These are phyloP conservation scores for Hypotaenidia philippensis DNA, from an alignment of 2,797 vertebrate species.

Conservation along the genomic window DNA sequence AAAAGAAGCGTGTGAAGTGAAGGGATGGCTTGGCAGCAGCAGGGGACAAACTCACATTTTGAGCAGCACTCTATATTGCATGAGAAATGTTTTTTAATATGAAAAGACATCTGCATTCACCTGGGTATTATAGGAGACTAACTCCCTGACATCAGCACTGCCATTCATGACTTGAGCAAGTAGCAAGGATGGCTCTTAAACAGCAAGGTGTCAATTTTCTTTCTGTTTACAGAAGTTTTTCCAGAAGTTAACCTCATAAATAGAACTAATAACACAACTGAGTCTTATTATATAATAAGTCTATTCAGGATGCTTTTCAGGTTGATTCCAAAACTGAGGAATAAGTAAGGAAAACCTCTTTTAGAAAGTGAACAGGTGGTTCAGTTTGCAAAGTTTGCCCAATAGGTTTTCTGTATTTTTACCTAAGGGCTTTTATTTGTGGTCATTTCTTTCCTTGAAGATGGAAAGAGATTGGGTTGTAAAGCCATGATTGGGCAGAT, in stretches of 20 bases:
- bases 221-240: not conserved
- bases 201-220: not conserved
- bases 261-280: not conserved
- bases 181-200: not conserved
- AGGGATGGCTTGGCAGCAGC: constrained; percentile 38
- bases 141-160: not conserved
- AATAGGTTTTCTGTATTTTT: not conserved
- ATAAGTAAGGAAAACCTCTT: not conserved
- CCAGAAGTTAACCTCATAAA: not conserved
- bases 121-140: not conserved
- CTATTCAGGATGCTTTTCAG: not conserved
- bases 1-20: not conserved
- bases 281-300: not conserved
- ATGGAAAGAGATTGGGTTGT: constrained; percentile 17
- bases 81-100: constrained; percentile 17
- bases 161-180: not conserved
- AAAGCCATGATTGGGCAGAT: not conserved
- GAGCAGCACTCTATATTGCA: not conserved
- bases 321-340: not conserved
- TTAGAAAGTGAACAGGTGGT: not conserved
- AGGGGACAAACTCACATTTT: not conserved
- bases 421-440: constrained; percentile 15
- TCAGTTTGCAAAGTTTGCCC: not conserved
- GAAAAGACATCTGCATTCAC: constrained; percentile 16
- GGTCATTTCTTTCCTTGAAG: not conserved